Evolutionary conservation across 2,113 vertebrate species (phyloP).

Genomic region (Sakesphorus luctuosus): DNA sequence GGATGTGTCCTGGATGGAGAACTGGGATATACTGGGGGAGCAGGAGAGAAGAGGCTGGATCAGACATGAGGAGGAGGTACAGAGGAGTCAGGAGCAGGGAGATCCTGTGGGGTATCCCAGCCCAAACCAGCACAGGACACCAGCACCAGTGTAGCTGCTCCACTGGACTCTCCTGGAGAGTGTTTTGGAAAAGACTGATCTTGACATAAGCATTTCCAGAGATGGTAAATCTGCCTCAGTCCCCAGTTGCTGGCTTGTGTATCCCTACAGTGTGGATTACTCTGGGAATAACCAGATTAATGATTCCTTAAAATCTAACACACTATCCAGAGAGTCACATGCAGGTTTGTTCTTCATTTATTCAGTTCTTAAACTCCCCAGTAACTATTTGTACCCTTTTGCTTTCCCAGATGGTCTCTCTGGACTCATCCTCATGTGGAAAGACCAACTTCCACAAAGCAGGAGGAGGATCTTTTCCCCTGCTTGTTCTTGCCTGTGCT

Average conservation of each 20-base stretch:
- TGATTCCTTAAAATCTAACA: background rate
- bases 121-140: background rate
- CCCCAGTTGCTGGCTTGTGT: background rate
- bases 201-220: background rate
- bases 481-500: background rate
- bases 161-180: background rate
- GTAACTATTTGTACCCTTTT: background rate
- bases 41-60: background rate
- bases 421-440: background rate
- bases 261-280: fast-evolving
- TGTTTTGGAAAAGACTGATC: background rate
- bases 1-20: background rate
- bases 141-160: background rate
- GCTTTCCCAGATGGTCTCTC: background rate
- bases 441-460: background rate
- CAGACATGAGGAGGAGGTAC: background rate
- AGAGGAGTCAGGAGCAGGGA: background rate
- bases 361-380: background rate
- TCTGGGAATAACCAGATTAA: background rate
- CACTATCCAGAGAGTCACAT: background rate
- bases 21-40: background rate
- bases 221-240: background rate
- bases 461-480: background rate
- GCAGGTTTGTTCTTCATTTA: background rate
- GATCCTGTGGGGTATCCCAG: fast-evolving